These are phyloP conservation scores for Macquaria australasica DNA, from an alignment of 2,113 vertebrate genomes.

Conservation along the genomic window DNA sequence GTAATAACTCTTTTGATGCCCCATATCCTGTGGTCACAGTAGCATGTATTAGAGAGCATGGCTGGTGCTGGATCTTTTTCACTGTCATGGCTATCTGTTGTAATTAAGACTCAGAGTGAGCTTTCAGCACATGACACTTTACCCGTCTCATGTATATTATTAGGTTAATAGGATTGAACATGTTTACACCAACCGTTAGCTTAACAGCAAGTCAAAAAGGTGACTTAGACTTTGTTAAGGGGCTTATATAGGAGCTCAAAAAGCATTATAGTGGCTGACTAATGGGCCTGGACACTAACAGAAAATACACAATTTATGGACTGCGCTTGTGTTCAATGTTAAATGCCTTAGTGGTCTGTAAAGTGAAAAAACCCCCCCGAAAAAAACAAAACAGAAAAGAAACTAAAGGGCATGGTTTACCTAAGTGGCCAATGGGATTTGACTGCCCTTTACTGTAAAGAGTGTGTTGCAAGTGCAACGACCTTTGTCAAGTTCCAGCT, in stretches of 20 bases:
- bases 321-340: conserved; percentile 5
- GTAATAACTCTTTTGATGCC: conserved; percentile 41
- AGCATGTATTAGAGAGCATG: conserved; percentile 37
- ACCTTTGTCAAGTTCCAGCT: conserved; percentile 86
- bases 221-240: conserved; percentile 71
- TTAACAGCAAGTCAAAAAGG: conserved; percentile 70
- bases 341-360: conserved; percentile 11
- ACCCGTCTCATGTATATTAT: conserved; percentile 60
- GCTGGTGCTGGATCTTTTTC: conserved; percentile 41
- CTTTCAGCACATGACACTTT: conserved; percentile 54
- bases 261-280: conserved; percentile 52
- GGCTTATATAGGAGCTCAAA: conserved; percentile 63
- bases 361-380: conserved; percentile 12
- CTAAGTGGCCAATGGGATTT: conserved; percentile 44
- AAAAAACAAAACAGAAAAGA: neutral
- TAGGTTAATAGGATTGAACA: conserved; percentile 75
- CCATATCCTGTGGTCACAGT: conserved; percentile 34
- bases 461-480: conserved; percentile 69
- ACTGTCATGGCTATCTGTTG: conserved; percentile 52
- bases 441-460: conserved; percentile 65
- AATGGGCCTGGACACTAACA: conserved; percentile 36
- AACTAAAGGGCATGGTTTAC: conserved; percentile 49
- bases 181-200: conserved; percentile 76
- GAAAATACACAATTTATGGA: conserved; percentile 16
- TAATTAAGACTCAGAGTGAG: conserved; percentile 60